A percentile compares a stretch with the other conserved stretches of the same genome.
phyloP scores from a whole-genome alignment of 2,797 vertebrate genomes.

The Brachyrhaphis roseni region DNA sequence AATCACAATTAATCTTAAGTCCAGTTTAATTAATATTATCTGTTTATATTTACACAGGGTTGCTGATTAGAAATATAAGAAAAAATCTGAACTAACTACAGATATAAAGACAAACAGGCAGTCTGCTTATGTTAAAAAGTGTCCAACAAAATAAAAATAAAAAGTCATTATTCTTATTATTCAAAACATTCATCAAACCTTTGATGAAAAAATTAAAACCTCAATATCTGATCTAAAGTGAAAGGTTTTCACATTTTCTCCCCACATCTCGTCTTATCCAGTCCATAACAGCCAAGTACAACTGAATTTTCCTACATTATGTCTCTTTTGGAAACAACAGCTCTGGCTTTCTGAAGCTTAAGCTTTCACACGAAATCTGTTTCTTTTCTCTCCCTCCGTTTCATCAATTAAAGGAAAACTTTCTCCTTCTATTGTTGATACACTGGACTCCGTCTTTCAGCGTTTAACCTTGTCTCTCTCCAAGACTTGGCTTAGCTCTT shows the following conservation, averaged over 20 bases:
- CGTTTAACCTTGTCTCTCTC: background rate
- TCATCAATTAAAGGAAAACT: background rate
- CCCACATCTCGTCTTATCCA: background rate
- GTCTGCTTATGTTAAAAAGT: background rate
- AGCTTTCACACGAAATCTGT: background rate
- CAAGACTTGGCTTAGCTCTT: background rate
- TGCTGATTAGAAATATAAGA: too few species aligned
- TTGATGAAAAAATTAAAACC: too few species aligned
- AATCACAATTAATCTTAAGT: background rate
- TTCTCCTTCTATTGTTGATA: background rate
- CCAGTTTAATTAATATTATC: background rate
- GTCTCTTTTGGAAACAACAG: background rate
- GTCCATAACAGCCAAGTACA: background rate
- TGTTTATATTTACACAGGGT: background rate
- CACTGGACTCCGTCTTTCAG: background rate
- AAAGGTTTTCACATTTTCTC: too few species aligned
- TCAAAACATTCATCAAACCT: too few species aligned
- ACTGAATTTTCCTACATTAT: background rate
- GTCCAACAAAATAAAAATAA: background rate
- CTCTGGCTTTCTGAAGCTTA: background rate
- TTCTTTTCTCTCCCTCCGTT: background rate
- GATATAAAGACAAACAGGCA: background rate
- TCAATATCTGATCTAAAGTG: too few species aligned
- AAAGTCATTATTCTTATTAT: too few species aligned
- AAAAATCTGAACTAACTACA: background rate